Base-by-base conservation (phyloP, 2,113 vertebrate species). In the Limanda limanda region DNA sequence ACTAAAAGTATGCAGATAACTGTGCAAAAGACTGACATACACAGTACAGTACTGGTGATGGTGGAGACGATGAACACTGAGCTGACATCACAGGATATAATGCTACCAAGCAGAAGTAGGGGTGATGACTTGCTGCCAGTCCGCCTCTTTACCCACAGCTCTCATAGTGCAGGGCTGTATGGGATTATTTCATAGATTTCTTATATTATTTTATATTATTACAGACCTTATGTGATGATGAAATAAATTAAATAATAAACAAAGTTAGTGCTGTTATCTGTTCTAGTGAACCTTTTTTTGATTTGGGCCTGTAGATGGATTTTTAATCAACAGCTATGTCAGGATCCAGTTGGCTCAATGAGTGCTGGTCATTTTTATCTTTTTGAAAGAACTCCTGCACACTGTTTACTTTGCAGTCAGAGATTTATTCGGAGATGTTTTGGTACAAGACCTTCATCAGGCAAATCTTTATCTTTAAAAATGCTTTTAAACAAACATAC, bases 181-280 rank as follows among this genome's bases (percentile, higher is more conserved):
- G 71, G 47, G 48, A 81, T 70, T 76, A 61, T 83, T 63, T 71
- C 1, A 72, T n/a, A 66, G 15, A 81, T 56, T 55, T 70, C 15
- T 57, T 74, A 35, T 68, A 71, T 66, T 72, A 72, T 83, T 83
- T 83, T 82, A 78, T 82, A 68, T 69, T 82, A 25, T 67, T 81
- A 55, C 57, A 57, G 21, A 20, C 47, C 60, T 71, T 25, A 59
- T 71, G 21, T 74, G 25, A 71, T 63, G 20, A 64, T 78, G 35
- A 55, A 82, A 73, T 75, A 70, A 75, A 86, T 77, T 64, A 54
- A 84, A 67, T 72, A 27, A 77, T 15, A 74, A 11, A 51, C 8
- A 57, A 42, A 31, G 31, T 31, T 7, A 31, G 31, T 31, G 31
- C 31, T 31, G 31, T 31, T 31, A 31, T 31, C 31, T 31, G 31